Conservation (phyloP, 2,888 invertebrate genomes). For the Neoascia interrupta region DNA sequence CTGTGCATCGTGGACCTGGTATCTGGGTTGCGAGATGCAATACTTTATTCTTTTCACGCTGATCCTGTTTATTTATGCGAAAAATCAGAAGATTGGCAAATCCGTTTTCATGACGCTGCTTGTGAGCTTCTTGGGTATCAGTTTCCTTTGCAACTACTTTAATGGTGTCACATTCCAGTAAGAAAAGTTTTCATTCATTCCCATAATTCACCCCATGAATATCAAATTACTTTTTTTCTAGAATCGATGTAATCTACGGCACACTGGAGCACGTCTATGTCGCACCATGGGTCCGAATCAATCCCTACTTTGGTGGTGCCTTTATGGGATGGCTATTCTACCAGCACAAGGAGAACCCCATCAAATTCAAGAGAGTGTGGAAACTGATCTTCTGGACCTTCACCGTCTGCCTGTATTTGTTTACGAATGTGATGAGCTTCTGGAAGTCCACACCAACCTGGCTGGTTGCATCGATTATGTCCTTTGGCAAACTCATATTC, state of each 20-base stretch:
- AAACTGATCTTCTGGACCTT: slow-evolving; percentile 72
- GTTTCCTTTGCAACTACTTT: slow-evolving; percentile 73
- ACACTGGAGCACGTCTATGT: slow-evolving; percentile 74
- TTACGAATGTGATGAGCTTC: slow-evolving; percentile 75
- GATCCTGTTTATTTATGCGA: slow-evolving; percentile 73
- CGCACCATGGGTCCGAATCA: slow-evolving; percentile 74
- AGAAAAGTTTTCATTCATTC: slow-evolving; percentile 65
- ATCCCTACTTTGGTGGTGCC: slow-evolving; percentile 74
- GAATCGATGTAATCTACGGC: slow-evolving; percentile 74
- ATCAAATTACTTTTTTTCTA: slow-evolving; percentile 46
- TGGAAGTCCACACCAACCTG: slow-evolving; percentile 74
- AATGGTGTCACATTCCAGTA: slow-evolving; percentile 75
- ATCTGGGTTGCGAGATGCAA: slow-evolving; percentile 76
- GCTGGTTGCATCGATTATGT: slow-evolving; percentile 74
- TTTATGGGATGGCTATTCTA: slow-evolving; percentile 73
- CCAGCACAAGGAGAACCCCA: slow-evolving; percentile 41
- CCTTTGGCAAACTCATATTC: slow-evolving; percentile 75
- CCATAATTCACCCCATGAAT: background rate
- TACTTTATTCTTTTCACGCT: slow-evolving; percentile 72
- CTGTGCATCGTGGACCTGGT: slow-evolving; percentile 76
- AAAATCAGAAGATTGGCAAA: slow-evolving; percentile 72
- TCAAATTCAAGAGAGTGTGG: slow-evolving; percentile 46
- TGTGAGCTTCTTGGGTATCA: slow-evolving; percentile 69
- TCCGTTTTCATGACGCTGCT: slow-evolving; percentile 70
- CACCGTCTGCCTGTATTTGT: slow-evolving; percentile 70